Conservation (phyloP, 2,888 invertebrate species). For the Acanthacorydalis orientalis region DNA sequence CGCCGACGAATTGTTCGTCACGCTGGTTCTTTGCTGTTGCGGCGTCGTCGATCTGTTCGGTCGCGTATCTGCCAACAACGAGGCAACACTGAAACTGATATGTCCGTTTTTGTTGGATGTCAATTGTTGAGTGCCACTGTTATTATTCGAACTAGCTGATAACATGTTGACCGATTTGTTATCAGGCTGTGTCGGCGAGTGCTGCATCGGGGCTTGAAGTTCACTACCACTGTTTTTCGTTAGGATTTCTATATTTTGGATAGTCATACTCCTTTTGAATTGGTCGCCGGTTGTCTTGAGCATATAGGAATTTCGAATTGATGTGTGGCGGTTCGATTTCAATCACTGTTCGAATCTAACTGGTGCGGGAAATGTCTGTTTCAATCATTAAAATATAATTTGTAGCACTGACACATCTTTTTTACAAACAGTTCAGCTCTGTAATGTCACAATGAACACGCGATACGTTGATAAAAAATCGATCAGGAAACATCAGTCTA, state of each 20-base stretch:
- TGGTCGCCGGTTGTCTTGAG: conserved; percentile 23
- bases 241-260: conserved; percentile 34
- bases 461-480: background rate
- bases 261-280: conserved; percentile 40
- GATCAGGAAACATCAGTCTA: too few relatives aligned
- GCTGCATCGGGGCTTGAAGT: background rate
- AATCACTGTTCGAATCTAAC: too few relatives aligned
- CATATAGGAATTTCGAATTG: conserved; percentile 20
- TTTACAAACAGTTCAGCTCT: background rate
- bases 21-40: conserved; percentile 30
- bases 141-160: conserved; percentile 14
- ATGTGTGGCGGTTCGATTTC: too few relatives aligned
- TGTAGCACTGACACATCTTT: background rate
- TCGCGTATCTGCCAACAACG: conserved; percentile 69
- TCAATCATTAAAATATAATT: background rate
- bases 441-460: background rate
- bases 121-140: conserved; percentile 14
- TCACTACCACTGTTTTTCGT: conserved; percentile 13
- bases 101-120: conserved; percentile 38
- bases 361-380: background rate
- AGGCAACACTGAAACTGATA: conserved; percentile 77
- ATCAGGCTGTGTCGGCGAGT: conserved; percentile 10
- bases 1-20: conserved; percentile 31
- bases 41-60: conserved; percentile 27
- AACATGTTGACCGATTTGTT: conserved; percentile 15